A percentile compares a stretch with the other conserved stretches of the same genome.
Conservation (phyloP, 2,797 vertebrate species). For the Myiothlypis coronata region DNA sequence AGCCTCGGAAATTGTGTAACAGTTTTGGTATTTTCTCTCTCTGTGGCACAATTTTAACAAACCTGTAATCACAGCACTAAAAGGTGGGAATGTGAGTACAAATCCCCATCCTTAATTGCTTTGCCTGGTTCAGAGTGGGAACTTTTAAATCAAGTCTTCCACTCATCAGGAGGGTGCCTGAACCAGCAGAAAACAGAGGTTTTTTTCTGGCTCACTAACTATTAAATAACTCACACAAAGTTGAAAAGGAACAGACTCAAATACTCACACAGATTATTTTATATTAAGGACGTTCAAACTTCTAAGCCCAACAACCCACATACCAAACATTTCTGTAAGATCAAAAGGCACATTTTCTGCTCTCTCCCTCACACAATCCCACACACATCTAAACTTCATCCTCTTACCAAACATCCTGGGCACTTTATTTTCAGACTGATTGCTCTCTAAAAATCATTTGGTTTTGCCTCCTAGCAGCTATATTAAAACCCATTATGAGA, state of each 20-base stretch:
- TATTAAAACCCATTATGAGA: neutral
- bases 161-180: constrained; percentile 22
- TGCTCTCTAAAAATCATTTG: neutral
- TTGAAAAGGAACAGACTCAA: constrained; percentile 11
- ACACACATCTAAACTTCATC: neutral
- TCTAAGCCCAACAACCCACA: constrained; percentile 35
- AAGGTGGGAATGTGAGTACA: neutral
- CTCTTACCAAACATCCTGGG: neutral
- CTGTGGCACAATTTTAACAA: neutral
- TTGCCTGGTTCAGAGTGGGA: neutral
- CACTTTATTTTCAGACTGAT: neutral
- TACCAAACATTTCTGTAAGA: constrained; percentile 40
- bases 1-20: neutral
- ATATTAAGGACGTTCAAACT: constrained; percentile 27
- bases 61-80: neutral
- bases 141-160: constrained; percentile 3
- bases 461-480: neutral
- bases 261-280: constrained; percentile 42
- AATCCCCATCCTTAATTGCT: constrained; percentile 41
- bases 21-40: neutral
- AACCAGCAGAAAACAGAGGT: neutral
- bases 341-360: constrained; percentile 39
- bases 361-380: constrained; percentile 10
- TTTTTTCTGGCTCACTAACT: constrained; percentile 9
- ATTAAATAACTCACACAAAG: constrained; percentile 23